Evolutionary conservation across 2,888 invertebrate genomes (phyloP), one percentile per base, ranked within the genome.

Genomic region (Orthonevra nobilis): DNA sequence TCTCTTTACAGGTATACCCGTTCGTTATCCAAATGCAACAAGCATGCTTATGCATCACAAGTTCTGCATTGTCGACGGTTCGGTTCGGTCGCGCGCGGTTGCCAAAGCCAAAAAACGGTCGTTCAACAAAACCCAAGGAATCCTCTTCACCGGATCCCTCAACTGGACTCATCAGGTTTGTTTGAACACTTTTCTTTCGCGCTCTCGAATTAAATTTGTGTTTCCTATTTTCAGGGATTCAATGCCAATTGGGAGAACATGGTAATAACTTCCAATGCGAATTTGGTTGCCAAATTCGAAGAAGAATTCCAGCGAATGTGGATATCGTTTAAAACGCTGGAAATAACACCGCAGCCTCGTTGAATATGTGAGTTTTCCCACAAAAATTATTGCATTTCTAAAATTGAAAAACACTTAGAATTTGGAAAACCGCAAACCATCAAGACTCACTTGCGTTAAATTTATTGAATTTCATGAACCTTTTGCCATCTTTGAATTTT

Each of bases 11-110:
- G 85, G 84, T n/a, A 75, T 86, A 1, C 84, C 86, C 6, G 81
- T 88, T 26, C 86, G 86, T 12, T 83, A 82, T n/a, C 86, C 86
- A 3, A 72, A 7, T n/a, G n/a, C 20, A 1, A 66, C 74, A 5
- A 77, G 81, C 0, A 44, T 66, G 48, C 77, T 88, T 66, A 88
- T 88, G 89, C 88, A 88, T 82, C 87, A 89, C 79, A 88, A 88
- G 72, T 88, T 86, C 74, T 84, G 86, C 63, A 79, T 88, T 28
- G 70, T 88, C 3, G 88, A 88, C 64, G 85, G 84, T 3, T 81
- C 79, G 1, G 30, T 48, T 7, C 85, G 86, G 4, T 82, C 75
- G 36, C 61, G 58, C 12, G 63, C 54, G 26, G 69, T 84, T 6
- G 32, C 48, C 10, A n/a, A 46, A 20, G 14, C 5, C 2, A 7